Percentiles rank a stretch among this genome's conserved stretches.
These are phyloP conservation scores for Hirudo medicinalis DNA, from an alignment of 1,140 invertebrate genomes.

Conservation along the genomic window DNA sequence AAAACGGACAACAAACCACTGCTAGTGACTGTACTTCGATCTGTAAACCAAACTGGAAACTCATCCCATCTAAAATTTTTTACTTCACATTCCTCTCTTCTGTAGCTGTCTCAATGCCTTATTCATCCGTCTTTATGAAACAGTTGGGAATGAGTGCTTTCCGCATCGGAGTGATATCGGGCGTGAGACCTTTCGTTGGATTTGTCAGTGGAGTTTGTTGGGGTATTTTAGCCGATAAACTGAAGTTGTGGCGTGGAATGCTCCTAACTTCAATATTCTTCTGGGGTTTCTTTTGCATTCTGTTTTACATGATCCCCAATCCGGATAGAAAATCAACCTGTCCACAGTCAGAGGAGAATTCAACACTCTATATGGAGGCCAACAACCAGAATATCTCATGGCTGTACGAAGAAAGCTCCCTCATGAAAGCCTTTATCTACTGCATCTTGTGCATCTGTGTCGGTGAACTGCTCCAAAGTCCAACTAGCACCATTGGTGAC, in stretches of 20 bases:
- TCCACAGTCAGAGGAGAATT: neutral
- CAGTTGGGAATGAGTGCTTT: constrained; percentile 18
- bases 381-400: neutral
- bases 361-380: neutral
- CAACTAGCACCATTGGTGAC: constrained; percentile 10
- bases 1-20: no score
- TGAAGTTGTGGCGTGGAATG: constrained; percentile 14
- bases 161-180: constrained; percentile 21
- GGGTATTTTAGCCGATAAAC: constrained; percentile 20
- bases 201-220: constrained; percentile 21
- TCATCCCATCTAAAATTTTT: constrained; percentile 19
- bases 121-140: constrained; percentile 19
- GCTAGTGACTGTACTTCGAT: no score
- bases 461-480: constrained; percentile 16
- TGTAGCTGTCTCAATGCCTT: constrained; percentile 13
- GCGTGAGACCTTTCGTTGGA: constrained; percentile 20
- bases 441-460: constrained; percentile 8
- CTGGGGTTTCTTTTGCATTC: constrained; percentile 16
- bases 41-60: neutral
- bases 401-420: neutral
- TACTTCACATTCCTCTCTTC: constrained; percentile 21
- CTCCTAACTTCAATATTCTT: constrained; percentile 13
- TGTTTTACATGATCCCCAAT: constrained; percentile 1
- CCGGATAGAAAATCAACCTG: neutral
- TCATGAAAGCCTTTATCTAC: neutral